Base-by-base conservation (phyloP, 2,797 vertebrate species). In the Falco cherrug region DNA sequence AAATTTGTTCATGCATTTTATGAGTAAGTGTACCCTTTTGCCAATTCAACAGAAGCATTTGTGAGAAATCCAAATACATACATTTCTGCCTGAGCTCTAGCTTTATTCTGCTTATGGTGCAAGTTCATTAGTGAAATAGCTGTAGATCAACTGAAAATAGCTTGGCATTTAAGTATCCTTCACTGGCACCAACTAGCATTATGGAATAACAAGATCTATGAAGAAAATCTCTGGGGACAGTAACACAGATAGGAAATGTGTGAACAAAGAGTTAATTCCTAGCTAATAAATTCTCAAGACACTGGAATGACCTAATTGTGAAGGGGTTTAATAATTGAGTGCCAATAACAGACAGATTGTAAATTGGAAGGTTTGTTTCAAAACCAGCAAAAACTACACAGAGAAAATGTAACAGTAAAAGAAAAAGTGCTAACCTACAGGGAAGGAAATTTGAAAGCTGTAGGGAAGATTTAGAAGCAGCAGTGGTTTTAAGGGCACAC, bases 111-210 rank as follows among this genome's bases (percentile, higher is more conserved):
- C 71, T 91, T 81, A 79, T 90, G 68, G 48, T 78, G 80, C 79
- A 76, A 80, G 73, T 96, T 97, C 70, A 87, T 92, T 97, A 97
- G 90, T 71, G 51, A 97, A 95, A 97, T 92, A 95, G 54, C 68
- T 95, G 91, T 56, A 92, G 82, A 86, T 83, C 75, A 93, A 81
- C 92, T 94, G 76, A 93, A 92, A 96, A 96, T 94, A 95, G 59
- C 85, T 89, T 96, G 83, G 95, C 93, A 96, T 96, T 96, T 97
- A 87, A 64, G 45, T 84, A 91, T 84, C 25, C 47, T 93, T 48
- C 50, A 79, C 81, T 89, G 65, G 71, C 87, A 89, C 29, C 75
- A 95, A 96, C 97, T 97, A 97, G 59, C 85, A 82, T 95, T 90
- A 83, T 28, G 31, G 94, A 97, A 93, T 64, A 96, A 92, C 69